Percentiles rank a stretch among this genome's conserved stretches.
Evolutionary conservation across 2,888 invertebrate species (phyloP).

Genomic region (Pristionchus japonicus): DNA sequence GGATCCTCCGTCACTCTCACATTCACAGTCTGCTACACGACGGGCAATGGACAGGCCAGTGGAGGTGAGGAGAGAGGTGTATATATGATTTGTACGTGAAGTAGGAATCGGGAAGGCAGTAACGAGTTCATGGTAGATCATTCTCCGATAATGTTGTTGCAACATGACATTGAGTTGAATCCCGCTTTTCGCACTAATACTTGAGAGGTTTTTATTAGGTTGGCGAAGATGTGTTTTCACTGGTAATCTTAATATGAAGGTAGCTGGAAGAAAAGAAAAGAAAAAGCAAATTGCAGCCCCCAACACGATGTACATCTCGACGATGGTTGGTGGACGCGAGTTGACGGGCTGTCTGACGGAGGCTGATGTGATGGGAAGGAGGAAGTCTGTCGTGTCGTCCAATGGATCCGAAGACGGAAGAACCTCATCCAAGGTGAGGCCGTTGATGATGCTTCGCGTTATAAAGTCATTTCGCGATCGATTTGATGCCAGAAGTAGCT

Average conservation of each 20-base stretch:
- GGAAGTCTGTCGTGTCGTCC: not conserved
- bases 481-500: too few relatives aligned
- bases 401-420: not conserved
- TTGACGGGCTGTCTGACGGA: not conserved
- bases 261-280: too few relatives aligned
- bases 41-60: not conserved
- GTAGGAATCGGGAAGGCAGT: not conserved
- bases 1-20: slow-evolving; percentile 29
- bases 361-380: not conserved
- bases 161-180: too few relatives aligned
- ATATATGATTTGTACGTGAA: not conserved
- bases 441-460: not conserved
- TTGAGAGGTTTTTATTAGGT: too few relatives aligned
- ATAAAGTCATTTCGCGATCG: not conserved
- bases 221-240: too few relatives aligned
- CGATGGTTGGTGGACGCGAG: not conserved
- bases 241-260: too few relatives aligned
- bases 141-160: too few relatives aligned
- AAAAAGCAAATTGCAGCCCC: too few relatives aligned
- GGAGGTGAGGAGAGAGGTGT: not conserved
- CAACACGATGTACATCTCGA: slow-evolving; percentile 22
- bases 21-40: not conserved
- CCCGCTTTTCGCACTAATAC: too few relatives aligned
- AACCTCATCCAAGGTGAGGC: not conserved
- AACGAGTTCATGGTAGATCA: too few relatives aligned